A percentile compares a stretch with the other conserved stretches of the same genome.
Conservation (phyloP, 1,140 invertebrate genomes). For the Drosophila biarmipes region DNA sequence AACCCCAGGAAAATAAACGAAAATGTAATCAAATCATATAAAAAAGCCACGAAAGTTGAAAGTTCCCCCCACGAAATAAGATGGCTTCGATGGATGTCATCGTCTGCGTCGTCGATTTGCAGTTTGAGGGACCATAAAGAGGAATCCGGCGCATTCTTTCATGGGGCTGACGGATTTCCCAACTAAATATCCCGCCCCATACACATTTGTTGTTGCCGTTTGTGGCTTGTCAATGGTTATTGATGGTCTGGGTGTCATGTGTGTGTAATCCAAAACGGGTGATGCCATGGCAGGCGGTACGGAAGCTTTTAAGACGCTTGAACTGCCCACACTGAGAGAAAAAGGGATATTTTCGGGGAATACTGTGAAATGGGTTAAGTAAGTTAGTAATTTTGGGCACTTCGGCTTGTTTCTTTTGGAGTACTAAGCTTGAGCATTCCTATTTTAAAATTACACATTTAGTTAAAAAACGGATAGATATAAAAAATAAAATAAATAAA, state of each 20-base stretch:
- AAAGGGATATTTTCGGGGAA: background rate
- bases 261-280: slow-evolving; percentile 16
- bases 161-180: slow-evolving; percentile 53
- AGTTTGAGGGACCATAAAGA: slow-evolving; percentile 37
- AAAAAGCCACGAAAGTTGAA: slow-evolving; percentile 59
- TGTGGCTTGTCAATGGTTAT: slow-evolving; percentile 78
- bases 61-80: slow-evolving; percentile 32
- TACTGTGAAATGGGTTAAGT: no score
- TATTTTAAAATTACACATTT: no score
- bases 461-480: no score
- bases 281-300: slow-evolving; percentile 43
- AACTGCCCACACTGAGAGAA: slow-evolving; percentile 10
- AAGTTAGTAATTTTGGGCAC: no score
- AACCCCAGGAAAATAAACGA: slow-evolving; percentile 43
- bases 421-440: no score
- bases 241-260: slow-evolving; percentile 77
- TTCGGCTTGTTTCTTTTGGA: no score
- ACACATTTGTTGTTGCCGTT: slow-evolving; percentile 28
- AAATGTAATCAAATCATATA: slow-evolving; percentile 77
- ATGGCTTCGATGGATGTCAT: slow-evolving; percentile 34
- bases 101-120: slow-evolving; percentile 56
- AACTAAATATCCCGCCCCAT: slow-evolving; percentile 58
- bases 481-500: no score
- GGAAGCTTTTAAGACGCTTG: slow-evolving; percentile 75
- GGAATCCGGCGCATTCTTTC: slow-evolving; percentile 55